A percentile compares a stretch with the other conserved stretches of the same genome.
Evolutionary conservation across 2,888 invertebrate genomes (phyloP).

Genomic region (Scaptomyza reducta): DNA sequence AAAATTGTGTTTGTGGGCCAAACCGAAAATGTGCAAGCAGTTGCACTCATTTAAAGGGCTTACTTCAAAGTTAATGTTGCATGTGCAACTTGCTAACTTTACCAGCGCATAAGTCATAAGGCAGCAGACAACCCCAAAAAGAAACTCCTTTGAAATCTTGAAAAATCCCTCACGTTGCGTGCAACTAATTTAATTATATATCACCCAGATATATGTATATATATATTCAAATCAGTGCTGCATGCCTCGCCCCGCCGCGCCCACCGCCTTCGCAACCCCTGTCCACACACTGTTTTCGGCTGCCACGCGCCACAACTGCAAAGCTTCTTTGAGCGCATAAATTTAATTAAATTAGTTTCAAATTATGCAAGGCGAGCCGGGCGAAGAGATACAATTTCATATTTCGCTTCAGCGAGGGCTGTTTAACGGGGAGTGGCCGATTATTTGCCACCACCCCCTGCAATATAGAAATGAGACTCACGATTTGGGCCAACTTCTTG

Average conservation of each 20-base stretch:
- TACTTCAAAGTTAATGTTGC: conserved; percentile 5
- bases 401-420: conserved; percentile 29
- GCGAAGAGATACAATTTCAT: conserved; percentile 17
- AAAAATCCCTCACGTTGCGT: conserved; percentile 38
- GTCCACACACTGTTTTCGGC: not conserved
- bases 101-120: not conserved
- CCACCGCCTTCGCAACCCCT: not conserved
- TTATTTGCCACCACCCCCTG: conserved; percentile 14
- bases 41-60: conserved; percentile 20
- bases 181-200: conserved; percentile 55
- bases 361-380: conserved; percentile 30
- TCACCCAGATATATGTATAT: conserved; percentile 14
- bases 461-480: conserved; percentile 6
- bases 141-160: conserved; percentile 5
- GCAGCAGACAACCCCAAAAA: not conserved
- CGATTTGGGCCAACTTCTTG: conserved; percentile 13
- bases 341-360: conserved; percentile 64
- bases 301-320: conserved; percentile 43
- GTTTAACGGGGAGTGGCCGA: conserved; percentile 6
- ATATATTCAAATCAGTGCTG: conserved; percentile 43
- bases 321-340: conserved; percentile 59
- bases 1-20: conserved; percentile 73
- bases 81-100: conserved; percentile 12
- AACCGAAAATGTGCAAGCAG: conserved; percentile 19
- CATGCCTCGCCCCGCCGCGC: conserved; percentile 10